Evolutionary conservation across 2,888 invertebrate species (phyloP).

Genomic region (Labia minor): DNA sequence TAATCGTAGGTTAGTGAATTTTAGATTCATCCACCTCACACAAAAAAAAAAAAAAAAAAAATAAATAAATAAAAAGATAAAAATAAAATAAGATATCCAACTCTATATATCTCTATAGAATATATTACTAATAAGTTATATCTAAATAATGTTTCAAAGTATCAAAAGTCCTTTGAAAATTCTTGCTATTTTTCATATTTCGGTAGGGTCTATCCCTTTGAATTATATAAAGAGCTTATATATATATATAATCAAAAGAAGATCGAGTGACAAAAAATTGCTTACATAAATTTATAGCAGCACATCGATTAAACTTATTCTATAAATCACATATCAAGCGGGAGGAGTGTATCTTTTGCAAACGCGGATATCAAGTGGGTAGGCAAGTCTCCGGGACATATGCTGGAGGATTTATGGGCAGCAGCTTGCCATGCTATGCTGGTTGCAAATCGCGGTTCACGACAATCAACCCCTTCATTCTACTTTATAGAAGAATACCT

Average conservation of each 20-base stretch:
- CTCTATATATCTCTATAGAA: too few species aligned
- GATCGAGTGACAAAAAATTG: conserved; percentile 13
- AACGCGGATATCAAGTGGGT: neutral
- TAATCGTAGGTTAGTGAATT: too few species aligned
- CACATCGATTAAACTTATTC: conserved; percentile 7
- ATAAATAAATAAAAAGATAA: too few species aligned
- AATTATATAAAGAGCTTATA: neutral
- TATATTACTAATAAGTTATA: too few species aligned
- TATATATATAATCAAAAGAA: conserved; percentile 3
- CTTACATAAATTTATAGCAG: neutral
- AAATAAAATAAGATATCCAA: too few species aligned
- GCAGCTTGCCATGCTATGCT: neutral
- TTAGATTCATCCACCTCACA: too few species aligned
- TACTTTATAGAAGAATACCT: neutral
- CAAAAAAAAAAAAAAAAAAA: too few species aligned
- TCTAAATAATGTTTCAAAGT: too few species aligned
- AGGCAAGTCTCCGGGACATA: conserved; percentile 8
- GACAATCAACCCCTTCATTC: neutral
- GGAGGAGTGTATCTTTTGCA: neutral
- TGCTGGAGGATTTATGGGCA: conserved; percentile 3
- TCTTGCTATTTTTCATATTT: neutral
- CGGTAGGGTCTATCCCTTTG: neutral
- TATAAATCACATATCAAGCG: conserved; percentile 8
- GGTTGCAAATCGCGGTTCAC: conserved; percentile 1
- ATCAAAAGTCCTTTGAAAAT: too few species aligned